Conservation (phyloP, 2,113 vertebrate species). For the Pelecanus crispus region DNA sequence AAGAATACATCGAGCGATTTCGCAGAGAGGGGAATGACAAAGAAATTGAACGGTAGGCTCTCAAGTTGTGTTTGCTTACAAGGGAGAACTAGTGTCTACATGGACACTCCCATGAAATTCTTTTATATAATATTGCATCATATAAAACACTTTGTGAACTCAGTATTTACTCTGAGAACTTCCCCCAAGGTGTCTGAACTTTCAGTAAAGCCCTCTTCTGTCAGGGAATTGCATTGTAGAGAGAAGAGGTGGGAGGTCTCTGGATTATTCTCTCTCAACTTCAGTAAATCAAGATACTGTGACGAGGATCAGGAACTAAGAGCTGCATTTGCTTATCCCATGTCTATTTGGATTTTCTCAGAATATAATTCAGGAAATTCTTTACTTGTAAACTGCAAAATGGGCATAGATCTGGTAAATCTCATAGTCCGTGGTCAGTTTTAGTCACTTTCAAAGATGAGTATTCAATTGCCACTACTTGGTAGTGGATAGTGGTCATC, state of each 20-base stretch:
- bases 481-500: neutral
- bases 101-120: neutral
- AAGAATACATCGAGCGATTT: constrained; percentile 89
- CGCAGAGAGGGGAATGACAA: constrained; percentile 85
- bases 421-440: neutral
- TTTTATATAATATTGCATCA: neutral
- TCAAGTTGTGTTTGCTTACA: neutral
- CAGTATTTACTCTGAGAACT: neutral
- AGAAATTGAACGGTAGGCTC: constrained; percentile 86
- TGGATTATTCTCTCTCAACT: neutral
- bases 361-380: neutral
- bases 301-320: neutral
- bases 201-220: neutral
- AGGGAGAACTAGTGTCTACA: neutral
- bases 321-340: neutral
- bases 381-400: neutral
- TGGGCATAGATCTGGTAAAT: neutral
- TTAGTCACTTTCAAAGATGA: neutral
- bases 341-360: neutral
- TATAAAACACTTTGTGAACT: neutral
- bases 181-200: neutral
- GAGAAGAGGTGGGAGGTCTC: neutral
- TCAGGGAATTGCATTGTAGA: neutral
- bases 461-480: neutral
- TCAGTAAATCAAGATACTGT: neutral